Evolutionary conservation across 1,140 invertebrate species (phyloP), one percentile per base, ranked within the genome.

Genomic region (Chironomus tepperi): DNA sequence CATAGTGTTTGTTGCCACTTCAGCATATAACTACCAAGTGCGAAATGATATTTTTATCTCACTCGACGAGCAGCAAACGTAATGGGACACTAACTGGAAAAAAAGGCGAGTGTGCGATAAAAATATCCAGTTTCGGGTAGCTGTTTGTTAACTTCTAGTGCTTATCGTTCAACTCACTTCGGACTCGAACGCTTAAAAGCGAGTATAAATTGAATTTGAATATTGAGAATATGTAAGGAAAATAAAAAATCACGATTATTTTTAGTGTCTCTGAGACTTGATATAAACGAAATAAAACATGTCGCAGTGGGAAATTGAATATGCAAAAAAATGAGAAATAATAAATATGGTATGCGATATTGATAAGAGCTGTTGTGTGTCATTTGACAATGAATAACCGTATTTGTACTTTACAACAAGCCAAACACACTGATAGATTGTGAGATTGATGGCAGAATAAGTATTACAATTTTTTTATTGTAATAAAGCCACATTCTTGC

Each of bases 181-280:
- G n/a, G n/a, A n/a, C n/a, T n/a, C 47, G 10, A 10, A n/a, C 7
- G 47, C 47, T 10, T 57, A 7, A 57, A 57, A 12, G 47, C 47
- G 10, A 57, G n/a, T 57, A 57, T 57, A n/a, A 57, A 57, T 57
- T 57, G 47, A 57, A 57, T 57, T 57, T 57, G n/a, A 57, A 57
- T 57, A 57, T 12, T 12, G 24, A 34, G 24, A 34, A 34, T 34
- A 34, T 34, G 5, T 34, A 57, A 57, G n/a, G 1, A 57, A n/a
- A 7, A 57, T 3, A 57, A 10, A 12, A 12, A 57, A 57, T 57
- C 47, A 57, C n/a, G 47, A 57, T 57, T 57, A 57, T 57, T 57
- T 57, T 57, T 57, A 57, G 47, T 57, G 47, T 57, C 47, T 57
- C 47, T 34, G 24, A 34, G 24, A 2, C 24, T 34, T 34, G 24